Evolutionary conservation across 2,888 invertebrate genomes (phyloP).

Genomic region (Globia sparganii): DNA sequence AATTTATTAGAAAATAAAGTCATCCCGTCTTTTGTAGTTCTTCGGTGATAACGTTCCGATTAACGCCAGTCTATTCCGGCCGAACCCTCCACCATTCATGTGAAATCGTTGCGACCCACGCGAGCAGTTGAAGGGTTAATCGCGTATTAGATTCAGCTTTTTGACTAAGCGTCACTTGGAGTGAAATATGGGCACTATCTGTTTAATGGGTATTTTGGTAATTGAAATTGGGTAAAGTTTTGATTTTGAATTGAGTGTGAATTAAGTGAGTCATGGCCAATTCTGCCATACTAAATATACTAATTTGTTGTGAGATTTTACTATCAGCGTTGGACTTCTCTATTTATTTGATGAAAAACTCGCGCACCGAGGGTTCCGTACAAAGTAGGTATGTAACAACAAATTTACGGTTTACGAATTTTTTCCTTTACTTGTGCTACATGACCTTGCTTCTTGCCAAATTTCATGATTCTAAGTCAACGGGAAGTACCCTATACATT

Average conservation of each 20-base stretch:
- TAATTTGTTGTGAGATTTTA: background rate
- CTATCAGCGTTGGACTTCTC: background rate
- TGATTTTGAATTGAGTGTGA: constrained; percentile 9
- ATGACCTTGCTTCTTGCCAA: no score
- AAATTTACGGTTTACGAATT: no score
- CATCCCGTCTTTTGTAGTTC: constrained; percentile 71
- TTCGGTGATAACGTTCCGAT: constrained; percentile 65
- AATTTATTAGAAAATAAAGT: constrained; percentile 75
- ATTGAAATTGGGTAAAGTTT: constrained; percentile 39
- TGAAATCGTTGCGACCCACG: constrained; percentile 72
- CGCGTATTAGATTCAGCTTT: constrained; percentile 71
- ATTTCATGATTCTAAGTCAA: no score
- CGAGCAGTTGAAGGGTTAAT: constrained; percentile 72
- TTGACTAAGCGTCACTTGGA: constrained; percentile 69
- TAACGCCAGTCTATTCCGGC: constrained; percentile 62
- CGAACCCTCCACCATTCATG: constrained; percentile 67
- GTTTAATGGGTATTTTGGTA: constrained; percentile 44
- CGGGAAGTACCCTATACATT: no score
- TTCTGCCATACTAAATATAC: background rate
- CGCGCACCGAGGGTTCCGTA: no score
- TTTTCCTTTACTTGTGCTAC: no score
- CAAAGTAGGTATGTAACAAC: no score
- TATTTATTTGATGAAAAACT: background rate
- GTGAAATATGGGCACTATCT: constrained; percentile 58
- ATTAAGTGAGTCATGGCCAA: background rate